Evolutionary conservation across 2,888 invertebrate genomes (phyloP), one percentile per base, ranked within the genome.

Genomic region (Hipparchia semele): DNA sequence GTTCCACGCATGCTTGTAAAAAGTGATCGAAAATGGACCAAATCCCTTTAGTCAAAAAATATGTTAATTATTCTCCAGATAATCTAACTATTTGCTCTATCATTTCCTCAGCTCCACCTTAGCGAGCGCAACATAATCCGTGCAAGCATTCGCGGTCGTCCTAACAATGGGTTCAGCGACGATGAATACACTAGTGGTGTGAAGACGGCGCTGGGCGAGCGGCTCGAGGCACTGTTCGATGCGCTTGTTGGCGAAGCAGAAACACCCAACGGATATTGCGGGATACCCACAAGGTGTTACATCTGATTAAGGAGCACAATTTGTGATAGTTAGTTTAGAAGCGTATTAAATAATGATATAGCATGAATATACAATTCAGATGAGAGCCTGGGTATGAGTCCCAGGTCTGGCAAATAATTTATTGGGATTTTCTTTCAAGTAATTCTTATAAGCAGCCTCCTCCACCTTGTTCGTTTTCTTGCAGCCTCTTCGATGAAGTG

Each of bases 101-200:
- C 9, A 23, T 64, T 33, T 12, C 33, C 88, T 6, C 85, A 96
- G 96, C 95, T 95, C 80, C 96, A 97, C 86, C 90, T 97, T 33
- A 95, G 95, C 76, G 96, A 97, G 82, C 96, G 96, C 81, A 97
- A 97, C 86, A 95, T 97, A 79, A 92, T 94, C 78, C 91, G 95
- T 94, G 83, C 95, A 94, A 95, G 87, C 70, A 80, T 92, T 5
- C 90, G 92, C 77, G 95, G 95, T 51, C 96, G 96, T 1, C 69
- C 74, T 13, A 68, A 67, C 46, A 70, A 68, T 56, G 64, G 92
- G 91, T n/a, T 96, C 96, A 82, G 94, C 45, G 94, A 95, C 64
- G 96, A 96, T 80, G 95, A 95, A 77, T 97, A 96, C 89, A 93
- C 96, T 53, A 91, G 94, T 65, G 94, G 95, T 68, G 95, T 97